Percentiles rank a stretch among this genome's conserved stretches.
These are phyloP conservation scores for Neodon shergylaensis DNA, from an alignment of 2,113 vertebrate genomes.

Conservation along the genomic window DNA sequence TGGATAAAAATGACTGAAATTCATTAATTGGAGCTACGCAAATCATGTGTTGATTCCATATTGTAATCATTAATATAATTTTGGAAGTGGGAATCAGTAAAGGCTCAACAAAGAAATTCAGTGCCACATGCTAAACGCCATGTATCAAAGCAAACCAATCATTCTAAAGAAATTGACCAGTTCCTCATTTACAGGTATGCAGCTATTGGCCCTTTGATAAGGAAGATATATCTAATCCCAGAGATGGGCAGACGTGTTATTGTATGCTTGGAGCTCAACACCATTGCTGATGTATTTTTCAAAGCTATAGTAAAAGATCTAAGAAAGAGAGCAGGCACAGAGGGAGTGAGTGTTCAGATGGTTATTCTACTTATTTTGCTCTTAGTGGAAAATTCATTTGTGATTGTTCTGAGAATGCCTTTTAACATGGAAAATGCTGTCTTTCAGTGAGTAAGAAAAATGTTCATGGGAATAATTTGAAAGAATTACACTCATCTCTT, in stretches of 20 bases:
- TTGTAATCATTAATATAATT: background rate
- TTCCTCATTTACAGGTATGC: background rate
- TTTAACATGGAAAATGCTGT: background rate
- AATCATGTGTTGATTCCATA: background rate
- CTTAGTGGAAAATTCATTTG: background rate
- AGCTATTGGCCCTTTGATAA: background rate
- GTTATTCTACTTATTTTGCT: background rate
- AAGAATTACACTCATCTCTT: background rate
- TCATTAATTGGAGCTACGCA: background rate
- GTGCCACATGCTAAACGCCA: background rate
- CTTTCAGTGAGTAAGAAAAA: background rate
- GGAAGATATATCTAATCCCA: background rate
- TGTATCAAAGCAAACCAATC: background rate
- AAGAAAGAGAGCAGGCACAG: background rate
- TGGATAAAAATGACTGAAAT: background rate
- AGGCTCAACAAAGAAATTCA: background rate
- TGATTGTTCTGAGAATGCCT: background rate
- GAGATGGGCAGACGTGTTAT: accelerated
- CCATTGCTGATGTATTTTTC: background rate
- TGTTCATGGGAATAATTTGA: background rate
- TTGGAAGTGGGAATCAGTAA: background rate
- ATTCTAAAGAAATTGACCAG: background rate
- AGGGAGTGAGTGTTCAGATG: background rate
- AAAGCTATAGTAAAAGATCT: background rate
- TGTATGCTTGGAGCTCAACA: accelerated